Percentiles rank a stretch among this genome's conserved stretches.
These are phyloP conservation scores for Leucosticte australis DNA, from an alignment of 2,113 vertebrate genomes.

Conservation along the genomic window DNA sequence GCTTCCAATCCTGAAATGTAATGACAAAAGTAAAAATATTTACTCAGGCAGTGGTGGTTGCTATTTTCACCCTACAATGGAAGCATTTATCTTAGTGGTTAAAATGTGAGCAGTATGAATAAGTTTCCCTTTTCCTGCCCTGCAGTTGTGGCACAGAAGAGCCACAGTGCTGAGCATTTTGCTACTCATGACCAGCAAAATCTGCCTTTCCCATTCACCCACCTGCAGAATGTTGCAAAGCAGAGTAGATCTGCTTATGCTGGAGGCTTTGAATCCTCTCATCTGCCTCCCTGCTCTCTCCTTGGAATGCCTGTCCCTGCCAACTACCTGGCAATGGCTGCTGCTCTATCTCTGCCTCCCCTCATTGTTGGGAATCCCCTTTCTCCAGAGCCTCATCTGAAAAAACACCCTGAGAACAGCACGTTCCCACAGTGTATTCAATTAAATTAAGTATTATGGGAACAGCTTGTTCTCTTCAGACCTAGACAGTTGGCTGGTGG, in stretches of 20 bases:
- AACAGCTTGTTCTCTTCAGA: conserved; percentile 57
- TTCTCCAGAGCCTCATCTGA: conserved; percentile 10
- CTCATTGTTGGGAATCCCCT: conserved; percentile 45
- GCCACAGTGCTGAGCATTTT: neutral
- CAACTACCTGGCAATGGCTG: conserved; percentile 22
- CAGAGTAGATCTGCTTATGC: neutral
- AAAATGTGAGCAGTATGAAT: neutral
- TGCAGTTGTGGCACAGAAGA: neutral
- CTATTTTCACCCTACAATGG: neutral
- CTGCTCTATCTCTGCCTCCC: neutral
- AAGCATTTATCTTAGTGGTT: neutral
- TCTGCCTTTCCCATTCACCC: neutral
- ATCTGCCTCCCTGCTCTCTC: neutral
- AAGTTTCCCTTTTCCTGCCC: neutral
- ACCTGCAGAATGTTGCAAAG: neutral
- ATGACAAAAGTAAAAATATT: neutral
- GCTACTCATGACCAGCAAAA: neutral
- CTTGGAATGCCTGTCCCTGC: neutral
- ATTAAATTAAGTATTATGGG: conserved; percentile 52
- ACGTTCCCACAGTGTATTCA: conserved; percentile 48
- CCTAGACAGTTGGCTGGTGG: neutral
- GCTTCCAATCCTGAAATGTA: neutral
- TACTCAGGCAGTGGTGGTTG: neutral
- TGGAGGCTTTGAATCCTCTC: neutral
- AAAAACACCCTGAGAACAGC: conserved; percentile 51